Evolutionary conservation across 2,113 vertebrate species (phyloP).

Genomic region (Carollia perspicillata): DNA sequence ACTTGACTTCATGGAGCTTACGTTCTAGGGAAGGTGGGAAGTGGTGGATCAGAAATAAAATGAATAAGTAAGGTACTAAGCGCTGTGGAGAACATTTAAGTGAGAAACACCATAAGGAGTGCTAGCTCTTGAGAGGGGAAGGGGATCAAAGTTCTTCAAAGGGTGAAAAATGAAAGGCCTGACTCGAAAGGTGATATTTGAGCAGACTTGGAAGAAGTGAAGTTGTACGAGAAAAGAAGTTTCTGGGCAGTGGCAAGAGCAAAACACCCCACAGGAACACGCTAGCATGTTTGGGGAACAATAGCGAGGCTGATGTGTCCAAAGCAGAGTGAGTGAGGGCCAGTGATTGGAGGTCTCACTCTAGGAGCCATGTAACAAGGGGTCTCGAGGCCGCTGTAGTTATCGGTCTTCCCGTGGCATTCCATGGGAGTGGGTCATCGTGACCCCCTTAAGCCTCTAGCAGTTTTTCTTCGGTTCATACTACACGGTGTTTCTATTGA

Average conservation of each 20-base stretch:
- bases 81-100: not conserved
- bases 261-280: not conserved
- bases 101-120: not conserved
- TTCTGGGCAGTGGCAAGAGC: not conserved
- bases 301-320: not conserved
- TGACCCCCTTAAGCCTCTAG: not conserved
- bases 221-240: not conserved
- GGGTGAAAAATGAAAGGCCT: not conserved
- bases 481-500: not conserved
- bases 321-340: not conserved
- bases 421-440: not conserved
- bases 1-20: not conserved
- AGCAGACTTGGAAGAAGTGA: not conserved
- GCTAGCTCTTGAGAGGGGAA: not conserved
- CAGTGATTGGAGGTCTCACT: not conserved
- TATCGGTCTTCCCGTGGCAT: not conserved
- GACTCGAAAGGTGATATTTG: not conserved
- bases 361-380: accelerated
- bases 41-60: not conserved
- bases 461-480: not conserved
- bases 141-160: not conserved
- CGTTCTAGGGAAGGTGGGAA: not conserved
- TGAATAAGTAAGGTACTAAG: not conserved
- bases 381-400: no score
- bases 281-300: not conserved